Evolutionary conservation across 2,888 invertebrate species (phyloP), one percentile per base, ranked within the genome.

Genomic region (Lathronympha strigana): DNA sequence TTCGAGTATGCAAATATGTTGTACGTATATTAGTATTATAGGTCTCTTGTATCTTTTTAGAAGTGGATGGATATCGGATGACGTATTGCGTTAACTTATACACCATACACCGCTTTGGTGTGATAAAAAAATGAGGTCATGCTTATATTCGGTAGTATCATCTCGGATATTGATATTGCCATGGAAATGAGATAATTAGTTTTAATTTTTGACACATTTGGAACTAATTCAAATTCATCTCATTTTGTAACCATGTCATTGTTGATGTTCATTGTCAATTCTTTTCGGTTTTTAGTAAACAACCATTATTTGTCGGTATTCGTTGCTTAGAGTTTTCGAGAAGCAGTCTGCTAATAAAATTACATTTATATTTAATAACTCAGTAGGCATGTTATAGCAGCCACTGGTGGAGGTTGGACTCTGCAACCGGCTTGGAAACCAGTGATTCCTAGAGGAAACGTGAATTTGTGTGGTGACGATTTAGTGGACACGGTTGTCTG

Each of bases 101-200:
- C 43, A 31, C 31, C 6, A 43, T 31, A 57, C 43, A 31, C 31
- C 6, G 36, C 23, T 57, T 21, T 40, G 43, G 43, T 43, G 57
- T 31, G 19, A 31, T 36, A 57, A 45, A 33, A n/a, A 45, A 57
- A 57, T 57, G 57, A 57, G 57, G 43, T 57, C 57, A 57, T 31
- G n/a, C n/a, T 57, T 57, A 45, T 45, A 45, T 45, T 57, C n/a
- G 31, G 57, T 8, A 31, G 43, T 11, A 31, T 57, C 21, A 13
- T 25, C 43, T n/a, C 19, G 25, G 25, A 21, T 23, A 17, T 51
- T 13, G 23, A 23, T 47, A 47, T 23, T 31, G 13, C 11, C 36
- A 36, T 53, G 23, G 11, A 21, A 36, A 51, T 19, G 19, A 51
- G 33, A 31, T 51, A 51, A 31, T 31, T 33, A 31, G 31, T 31